Percentiles rank a stretch among this genome's conserved stretches.
Evolutionary conservation across 1,140 invertebrate species (phyloP).

Genomic region (Wasmannia auropunctata): DNA sequence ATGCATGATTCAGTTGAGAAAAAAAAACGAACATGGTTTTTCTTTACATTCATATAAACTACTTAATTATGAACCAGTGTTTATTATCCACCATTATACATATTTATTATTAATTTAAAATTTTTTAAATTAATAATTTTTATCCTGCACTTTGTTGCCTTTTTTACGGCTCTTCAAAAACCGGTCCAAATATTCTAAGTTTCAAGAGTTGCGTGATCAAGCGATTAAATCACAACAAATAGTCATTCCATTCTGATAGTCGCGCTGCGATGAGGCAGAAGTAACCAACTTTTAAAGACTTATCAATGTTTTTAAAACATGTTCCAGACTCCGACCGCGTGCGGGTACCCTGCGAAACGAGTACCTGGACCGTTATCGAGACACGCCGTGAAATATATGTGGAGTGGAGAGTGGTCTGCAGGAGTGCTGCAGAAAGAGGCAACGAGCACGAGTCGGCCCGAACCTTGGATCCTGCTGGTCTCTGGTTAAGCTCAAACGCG

Average conservation of each 20-base stretch:
- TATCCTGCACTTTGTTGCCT: neutral
- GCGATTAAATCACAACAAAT: neutral
- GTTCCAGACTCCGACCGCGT: neutral
- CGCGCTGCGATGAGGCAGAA: neutral
- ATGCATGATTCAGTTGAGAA: neutral
- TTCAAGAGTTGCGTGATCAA: neutral
- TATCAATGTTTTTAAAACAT: constrained; percentile 12
- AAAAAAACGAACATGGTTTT: neutral
- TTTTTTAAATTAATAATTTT: neutral
- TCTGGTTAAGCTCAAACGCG: constrained; percentile 68
- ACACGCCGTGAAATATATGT: constrained; percentile 68
- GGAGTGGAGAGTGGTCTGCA: neutral
- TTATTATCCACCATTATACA: neutral
- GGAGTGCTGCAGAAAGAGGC: constrained; percentile 48
- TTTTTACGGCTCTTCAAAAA: neutral
- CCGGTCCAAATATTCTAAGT: neutral
- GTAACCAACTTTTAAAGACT: constrained; percentile 9
- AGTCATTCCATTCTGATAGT: neutral
- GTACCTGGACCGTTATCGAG: constrained; percentile 66
- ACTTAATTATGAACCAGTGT: neutral
- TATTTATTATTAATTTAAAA: neutral
- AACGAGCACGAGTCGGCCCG: constrained; percentile 49
- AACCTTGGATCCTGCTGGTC: constrained; percentile 58
- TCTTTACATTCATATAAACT: neutral
- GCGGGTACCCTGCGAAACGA: constrained; percentile 20